Base-by-base conservation (phyloP, 2,888 invertebrate genomes). In the Volucella inflata region DNA sequence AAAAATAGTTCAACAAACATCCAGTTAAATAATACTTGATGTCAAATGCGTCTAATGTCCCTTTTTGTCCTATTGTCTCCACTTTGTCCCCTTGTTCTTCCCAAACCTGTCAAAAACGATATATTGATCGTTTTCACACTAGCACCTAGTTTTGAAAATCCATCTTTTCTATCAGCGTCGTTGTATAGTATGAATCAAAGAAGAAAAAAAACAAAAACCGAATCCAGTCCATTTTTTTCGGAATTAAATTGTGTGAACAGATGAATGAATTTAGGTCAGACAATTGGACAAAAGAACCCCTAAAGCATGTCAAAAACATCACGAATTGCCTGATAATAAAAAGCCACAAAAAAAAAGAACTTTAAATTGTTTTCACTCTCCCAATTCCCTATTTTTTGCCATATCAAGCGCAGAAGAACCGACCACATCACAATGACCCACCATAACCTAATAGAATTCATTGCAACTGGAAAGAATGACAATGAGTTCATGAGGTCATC, bases 401-500 rank as follows among this genome's bases (percentile, higher is more conserved):
- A 48, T 36, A 57, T 81, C 68, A 75, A 50, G 55, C 53, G 40
- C 81, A 81, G 65, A 38, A 30, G 12, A 64, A 44, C 44, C 46
- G n/a, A 53, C 16, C 46, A 71, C 44, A 38, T 44, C 21, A 38
- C 77, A 59, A 68, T 59, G 67, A 77, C 67, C 65, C 44, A 62
- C 36, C 67, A 42, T 74, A 83, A 79, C 74, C 74, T 68, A 62
- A 83, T 83, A 72, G 62, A 67, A 53, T 72, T 62, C 74, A 60
- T 57, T 50, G 74, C 68, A 78, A 83, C 74, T 68, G 50, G 44
- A 74, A 83, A 59, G 50, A 57, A 50, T 46, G 21, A 12, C 79
- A 79, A 78, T 64, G 64, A 70, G 74, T 64, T 83, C 64, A 74
- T 74, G 68, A 79, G 78, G 78, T 83, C 77, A 59, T 57, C 44